Percentiles rank a stretch among this genome's conserved stretches.
phyloP scores from a whole-genome alignment of 1,140 invertebrate genomes.

The Homalodisca vitripennis region DNA sequence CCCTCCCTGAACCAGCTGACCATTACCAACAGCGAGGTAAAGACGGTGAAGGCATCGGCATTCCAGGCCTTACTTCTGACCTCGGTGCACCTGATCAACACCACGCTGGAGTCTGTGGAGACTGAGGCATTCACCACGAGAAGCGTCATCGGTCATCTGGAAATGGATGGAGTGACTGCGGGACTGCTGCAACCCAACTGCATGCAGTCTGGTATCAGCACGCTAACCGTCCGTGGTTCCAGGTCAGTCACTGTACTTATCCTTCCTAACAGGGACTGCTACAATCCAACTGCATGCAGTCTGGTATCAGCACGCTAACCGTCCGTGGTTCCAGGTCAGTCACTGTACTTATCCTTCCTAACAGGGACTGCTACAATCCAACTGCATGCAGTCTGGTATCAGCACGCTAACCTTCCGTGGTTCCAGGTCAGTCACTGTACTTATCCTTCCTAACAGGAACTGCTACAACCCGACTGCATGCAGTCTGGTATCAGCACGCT shows the following conservation, averaged over 20 bases:
- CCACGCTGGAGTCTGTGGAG: constrained; percentile 58
- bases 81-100: constrained; percentile 59
- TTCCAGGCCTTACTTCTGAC: constrained; percentile 64
- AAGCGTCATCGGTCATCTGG: constrained; percentile 60
- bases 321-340: constrained; percentile 57
- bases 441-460: constrained; percentile 43
- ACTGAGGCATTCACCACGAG: constrained; percentile 62
- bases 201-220: constrained; percentile 61
- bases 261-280: constrained; percentile 52
- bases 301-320: constrained; percentile 61
- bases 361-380: constrained; percentile 52
- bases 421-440: constrained; percentile 53
- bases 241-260: constrained; percentile 50
- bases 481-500: constrained; percentile 62
- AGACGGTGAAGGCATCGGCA: constrained; percentile 56
- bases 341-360: not conserved
- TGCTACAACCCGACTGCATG: constrained; percentile 58
- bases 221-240: constrained; percentile 58
- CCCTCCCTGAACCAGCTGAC: constrained; percentile 60
- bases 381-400: constrained; percentile 62
- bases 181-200: constrained; percentile 56
- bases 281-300: constrained; percentile 58
- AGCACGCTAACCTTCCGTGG: constrained; percentile 58
- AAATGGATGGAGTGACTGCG: constrained; percentile 59
- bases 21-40: constrained; percentile 57